Evolutionary conservation across 1,140 invertebrate species (phyloP).

Genomic region (Drosophila burlai): DNA sequence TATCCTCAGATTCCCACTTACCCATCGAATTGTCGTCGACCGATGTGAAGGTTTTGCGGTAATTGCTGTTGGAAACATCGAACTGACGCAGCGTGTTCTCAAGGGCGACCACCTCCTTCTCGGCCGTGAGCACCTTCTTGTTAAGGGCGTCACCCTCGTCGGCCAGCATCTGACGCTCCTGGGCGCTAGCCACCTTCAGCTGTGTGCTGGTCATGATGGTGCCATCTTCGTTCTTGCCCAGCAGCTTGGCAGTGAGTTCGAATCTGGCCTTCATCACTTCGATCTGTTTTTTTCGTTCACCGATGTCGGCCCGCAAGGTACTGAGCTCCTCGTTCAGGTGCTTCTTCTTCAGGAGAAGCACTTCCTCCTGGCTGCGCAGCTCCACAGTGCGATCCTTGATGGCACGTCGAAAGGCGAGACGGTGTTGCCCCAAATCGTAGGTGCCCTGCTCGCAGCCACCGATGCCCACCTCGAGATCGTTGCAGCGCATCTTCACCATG

Average conservation of each 20-base stretch:
- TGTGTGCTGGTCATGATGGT: conserved; percentile 87
- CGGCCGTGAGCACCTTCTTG: conserved; percentile 88
- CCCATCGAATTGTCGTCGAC: conserved; percentile 53
- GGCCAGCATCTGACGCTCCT: conserved; percentile 88
- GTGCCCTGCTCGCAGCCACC: conserved; percentile 86
- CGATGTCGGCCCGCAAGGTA: conserved; percentile 86
- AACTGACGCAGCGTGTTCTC: conserved; percentile 90
- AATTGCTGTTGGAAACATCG: conserved; percentile 88
- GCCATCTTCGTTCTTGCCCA: conserved; percentile 87
- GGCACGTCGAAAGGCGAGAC: conserved; percentile 87
- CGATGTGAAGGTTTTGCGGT: conserved; percentile 86
- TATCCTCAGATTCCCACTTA: conserved; percentile 11
- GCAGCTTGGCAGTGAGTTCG: conserved; percentile 67
- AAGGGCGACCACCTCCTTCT: conserved; percentile 89
- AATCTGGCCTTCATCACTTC: conserved; percentile 86
- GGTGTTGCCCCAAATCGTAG: conserved; percentile 87
- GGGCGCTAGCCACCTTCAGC: conserved; percentile 88
- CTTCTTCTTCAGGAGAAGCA: conserved; percentile 86
- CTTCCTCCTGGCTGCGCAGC: conserved; percentile 87
- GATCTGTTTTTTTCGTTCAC: conserved; percentile 86
- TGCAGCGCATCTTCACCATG: conserved; percentile 87
- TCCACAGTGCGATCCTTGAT: conserved; percentile 88
- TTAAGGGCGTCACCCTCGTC: conserved; percentile 89
- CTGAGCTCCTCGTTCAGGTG: conserved; percentile 86
- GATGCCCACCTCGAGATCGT: conserved; percentile 86